Evolutionary conservation across 2,797 vertebrate species (phyloP), one percentile per base, ranked within the genome.

Genomic region (Intellagama lesueurii): DNA sequence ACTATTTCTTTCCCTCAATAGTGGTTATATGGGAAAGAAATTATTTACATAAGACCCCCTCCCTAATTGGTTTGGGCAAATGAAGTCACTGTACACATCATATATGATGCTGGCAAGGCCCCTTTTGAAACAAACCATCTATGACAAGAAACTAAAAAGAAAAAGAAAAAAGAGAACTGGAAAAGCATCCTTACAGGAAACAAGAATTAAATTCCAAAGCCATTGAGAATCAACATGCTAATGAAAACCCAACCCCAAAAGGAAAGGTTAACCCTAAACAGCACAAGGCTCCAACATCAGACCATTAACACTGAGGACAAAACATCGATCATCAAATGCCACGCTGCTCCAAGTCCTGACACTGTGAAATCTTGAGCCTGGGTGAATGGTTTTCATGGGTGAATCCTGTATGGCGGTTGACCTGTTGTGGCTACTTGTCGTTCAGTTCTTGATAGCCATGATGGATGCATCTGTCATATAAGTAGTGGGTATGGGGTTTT

Each of bases 31-130:
- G 96, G 95, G 97, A 97, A 96, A 94, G 92, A 93, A 94, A 90
- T 64, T 89, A 92, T 89, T 93, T 92, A 94, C 66, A 60, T 87
- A 93, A 91, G 95, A 93, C 92, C 85, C 56, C 86, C 89, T 94
- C 86, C 88, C 86, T 95, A 97, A 94, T 88, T 91, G 92, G 93
- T 95, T 92, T 94, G 94, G 60, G 79, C 96, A 96, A 77, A 96
- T 96, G 94, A 96, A 97, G 96, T 97, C 97, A 96, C 97, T 96
- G 97, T 94, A 94, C 96, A 97, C 97, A 97, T 97, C 96, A 92
- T 95, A 95, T 93, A 94, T 92, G 97, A 97, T 96, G 97, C 95
- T 93, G 96, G 96, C 96, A 96, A 97, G 96, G 97, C 97, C 96
- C 95, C 95, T 97, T 95, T 94, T 81, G 85, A 81, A 87, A 92